These are phyloP conservation scores for Agrotis ipsilon DNA, from an alignment of 2,888 invertebrate species.

Conservation along the genomic window DNA sequence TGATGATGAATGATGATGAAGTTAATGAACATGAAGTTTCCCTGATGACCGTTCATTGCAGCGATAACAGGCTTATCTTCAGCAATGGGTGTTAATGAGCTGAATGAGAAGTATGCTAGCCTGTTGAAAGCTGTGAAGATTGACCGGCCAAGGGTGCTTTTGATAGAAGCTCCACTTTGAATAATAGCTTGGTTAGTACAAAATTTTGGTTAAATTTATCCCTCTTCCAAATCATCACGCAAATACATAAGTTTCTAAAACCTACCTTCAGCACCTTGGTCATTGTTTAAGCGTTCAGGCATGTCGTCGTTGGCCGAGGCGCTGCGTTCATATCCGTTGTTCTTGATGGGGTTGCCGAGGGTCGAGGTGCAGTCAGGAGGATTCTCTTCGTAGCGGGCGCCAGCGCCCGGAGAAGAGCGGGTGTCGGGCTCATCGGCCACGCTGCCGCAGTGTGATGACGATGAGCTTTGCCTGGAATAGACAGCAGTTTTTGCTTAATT, in stretches of 20 bases:
- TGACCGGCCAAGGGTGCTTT: conserved; percentile 19
- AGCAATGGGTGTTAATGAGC: conserved; percentile 29
- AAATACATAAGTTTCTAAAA: conserved; percentile 54
- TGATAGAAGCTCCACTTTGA: conserved; percentile 26
- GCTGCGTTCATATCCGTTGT: conserved; percentile 90
- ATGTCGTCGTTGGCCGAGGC: conserved; percentile 85
- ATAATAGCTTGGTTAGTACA: conserved; percentile 23
- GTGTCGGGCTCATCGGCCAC: conserved; percentile 89
- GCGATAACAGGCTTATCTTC: conserved; percentile 13
- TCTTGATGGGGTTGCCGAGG: conserved; percentile 87
- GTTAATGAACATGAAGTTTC: conserved; percentile 41
- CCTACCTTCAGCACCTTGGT: conserved; percentile 90
- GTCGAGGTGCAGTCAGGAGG: conserved; percentile 88
- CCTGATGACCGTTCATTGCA: conserved; percentile 26
- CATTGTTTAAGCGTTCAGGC: conserved; percentile 87
- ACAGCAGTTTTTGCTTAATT: neutral
- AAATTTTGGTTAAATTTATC: conserved; percentile 14
- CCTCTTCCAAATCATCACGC: conserved; percentile 60
- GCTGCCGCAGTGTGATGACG: conserved; percentile 89
- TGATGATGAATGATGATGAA: conserved; percentile 49
- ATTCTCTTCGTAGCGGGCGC: conserved; percentile 86
- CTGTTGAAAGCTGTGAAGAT: conserved; percentile 17
- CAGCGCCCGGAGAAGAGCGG: conserved; percentile 88
- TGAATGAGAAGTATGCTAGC: conserved; percentile 14
- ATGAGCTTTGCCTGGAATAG: conserved; percentile 87